These are phyloP conservation scores for Sardina pilchardus DNA, from an alignment of 2,113 vertebrate genomes.

Conservation along the genomic window DNA sequence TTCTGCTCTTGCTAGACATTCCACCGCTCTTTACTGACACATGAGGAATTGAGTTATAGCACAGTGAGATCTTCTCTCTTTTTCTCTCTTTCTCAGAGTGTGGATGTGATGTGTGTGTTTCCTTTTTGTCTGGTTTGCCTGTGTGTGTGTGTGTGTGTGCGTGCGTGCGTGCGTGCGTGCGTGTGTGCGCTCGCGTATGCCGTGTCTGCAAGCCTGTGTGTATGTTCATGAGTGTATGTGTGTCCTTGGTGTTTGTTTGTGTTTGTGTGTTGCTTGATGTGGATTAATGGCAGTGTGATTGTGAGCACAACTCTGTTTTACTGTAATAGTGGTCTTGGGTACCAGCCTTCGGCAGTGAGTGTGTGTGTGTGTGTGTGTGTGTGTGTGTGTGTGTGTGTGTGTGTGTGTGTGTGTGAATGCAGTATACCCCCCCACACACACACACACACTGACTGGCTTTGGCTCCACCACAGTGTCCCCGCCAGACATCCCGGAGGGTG, in stretches of 20 bases:
- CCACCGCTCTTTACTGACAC: not conserved
- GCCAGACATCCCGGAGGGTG: not conserved
- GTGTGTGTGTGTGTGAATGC: not conserved
- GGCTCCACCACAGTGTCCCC: not conserved
- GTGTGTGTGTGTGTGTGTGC: not conserved
- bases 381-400: slow-evolving; percentile 1
- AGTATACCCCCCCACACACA: no score
- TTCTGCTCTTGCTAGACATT: not conserved
- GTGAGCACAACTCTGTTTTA: not conserved
- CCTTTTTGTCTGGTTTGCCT: not conserved
- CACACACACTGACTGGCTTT: not conserved
- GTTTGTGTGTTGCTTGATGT: not conserved
- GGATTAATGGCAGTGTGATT: not conserved
- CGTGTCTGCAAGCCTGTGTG: not conserved
- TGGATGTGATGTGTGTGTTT: not conserved
- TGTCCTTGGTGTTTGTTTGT: not conserved
- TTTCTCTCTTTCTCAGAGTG: not conserved
- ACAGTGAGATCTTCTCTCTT: not conserved
- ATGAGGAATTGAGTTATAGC: not conserved
- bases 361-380: not conserved
- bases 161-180: not conserved
- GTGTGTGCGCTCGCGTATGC: no score
- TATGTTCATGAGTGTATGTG: not conserved
- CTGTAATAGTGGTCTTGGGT: not conserved
- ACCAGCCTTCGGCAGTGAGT: not conserved